These are phyloP conservation scores for Staurois parvus DNA, from an alignment of 2,797 vertebrate genomes.

Conservation along the genomic window DNA sequence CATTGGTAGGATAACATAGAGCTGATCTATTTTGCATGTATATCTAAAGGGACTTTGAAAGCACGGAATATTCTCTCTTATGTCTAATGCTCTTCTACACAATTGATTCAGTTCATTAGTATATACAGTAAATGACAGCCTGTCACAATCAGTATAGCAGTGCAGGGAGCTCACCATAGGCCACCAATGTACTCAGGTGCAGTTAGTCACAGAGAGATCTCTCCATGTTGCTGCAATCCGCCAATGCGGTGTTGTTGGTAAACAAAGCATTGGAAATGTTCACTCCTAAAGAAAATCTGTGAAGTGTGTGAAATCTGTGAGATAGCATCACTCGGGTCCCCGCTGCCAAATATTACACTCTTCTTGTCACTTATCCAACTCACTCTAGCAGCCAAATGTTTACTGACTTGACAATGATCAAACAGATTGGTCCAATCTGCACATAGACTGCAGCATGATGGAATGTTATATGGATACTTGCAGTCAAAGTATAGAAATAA, in stretches of 20 bases:
- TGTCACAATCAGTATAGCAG: too few relatives aligned
- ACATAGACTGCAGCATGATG: background rate
- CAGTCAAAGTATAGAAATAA: background rate
- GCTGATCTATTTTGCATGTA: too few relatives aligned
- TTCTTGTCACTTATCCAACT: background rate
- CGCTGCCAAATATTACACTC: conserved; percentile 2
- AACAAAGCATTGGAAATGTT: background rate
- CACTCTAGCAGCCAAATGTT: background rate
- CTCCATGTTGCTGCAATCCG: background rate
- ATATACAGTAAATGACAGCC: background rate
- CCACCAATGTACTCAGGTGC: background rate
- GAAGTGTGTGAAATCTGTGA: background rate
- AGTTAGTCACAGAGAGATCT: too few relatives aligned
- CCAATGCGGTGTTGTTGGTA: background rate
- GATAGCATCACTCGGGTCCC: background rate
- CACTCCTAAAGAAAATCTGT: background rate
- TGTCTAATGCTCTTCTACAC: too few relatives aligned
- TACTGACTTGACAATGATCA: background rate
- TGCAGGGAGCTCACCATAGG: background rate
- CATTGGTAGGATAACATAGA: too few relatives aligned
- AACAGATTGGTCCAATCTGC: background rate
- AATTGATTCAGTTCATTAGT: too few relatives aligned
- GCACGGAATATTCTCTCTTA: too few relatives aligned
- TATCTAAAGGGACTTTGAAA: too few relatives aligned
- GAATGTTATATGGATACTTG: background rate